Evolutionary conservation across 2,888 invertebrate species (phyloP).

Genomic region (Brachyptera putata): DNA sequence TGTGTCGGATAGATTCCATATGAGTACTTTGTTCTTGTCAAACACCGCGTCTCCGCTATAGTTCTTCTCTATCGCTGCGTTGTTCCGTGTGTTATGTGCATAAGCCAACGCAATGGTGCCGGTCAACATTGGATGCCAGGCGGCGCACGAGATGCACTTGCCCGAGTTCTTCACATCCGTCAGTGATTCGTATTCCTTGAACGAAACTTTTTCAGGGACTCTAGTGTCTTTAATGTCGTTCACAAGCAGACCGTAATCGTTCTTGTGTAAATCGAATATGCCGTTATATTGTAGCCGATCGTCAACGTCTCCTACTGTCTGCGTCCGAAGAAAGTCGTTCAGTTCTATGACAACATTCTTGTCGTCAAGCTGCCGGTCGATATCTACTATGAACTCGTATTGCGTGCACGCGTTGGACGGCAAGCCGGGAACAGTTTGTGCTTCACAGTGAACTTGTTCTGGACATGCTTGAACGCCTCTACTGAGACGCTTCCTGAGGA

Average conservation of each 20-base stretch:
- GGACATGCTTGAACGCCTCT: slow-evolving; percentile 51
- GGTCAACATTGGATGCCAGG: slow-evolving; percentile 47
- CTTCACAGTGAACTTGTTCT: slow-evolving; percentile 45
- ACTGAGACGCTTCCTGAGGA: slow-evolving; percentile 55
- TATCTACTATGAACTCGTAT: slow-evolving; percentile 49
- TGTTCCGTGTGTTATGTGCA: slow-evolving; percentile 44
- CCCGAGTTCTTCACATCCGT: slow-evolving; percentile 48
- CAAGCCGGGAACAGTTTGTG: slow-evolving; percentile 65
- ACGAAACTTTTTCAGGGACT: slow-evolving; percentile 36
- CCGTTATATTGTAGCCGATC: slow-evolving; percentile 38
- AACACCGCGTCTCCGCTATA: slow-evolving; percentile 5
- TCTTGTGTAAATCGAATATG: slow-evolving; percentile 54
- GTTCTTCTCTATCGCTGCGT: neutral
- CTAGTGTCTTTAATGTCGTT: slow-evolving; percentile 40
- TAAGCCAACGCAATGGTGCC: slow-evolving; percentile 67
- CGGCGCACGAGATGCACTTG: slow-evolving; percentile 60
- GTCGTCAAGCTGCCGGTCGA: slow-evolving; percentile 37
- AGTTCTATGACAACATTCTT: slow-evolving; percentile 40
- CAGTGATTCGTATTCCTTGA: slow-evolving; percentile 41
- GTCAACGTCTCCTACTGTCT: slow-evolving; percentile 36
- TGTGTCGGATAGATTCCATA: slow-evolving; percentile 72
- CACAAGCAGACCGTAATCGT: slow-evolving; percentile 56
- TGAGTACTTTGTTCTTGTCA: slow-evolving; percentile 58
- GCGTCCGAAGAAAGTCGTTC: slow-evolving; percentile 38
- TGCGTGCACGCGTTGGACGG: slow-evolving; percentile 68